These are phyloP conservation scores for Dolichotis patagonum DNA, from an alignment of 2,113 vertebrate species.

Conservation along the genomic window DNA sequence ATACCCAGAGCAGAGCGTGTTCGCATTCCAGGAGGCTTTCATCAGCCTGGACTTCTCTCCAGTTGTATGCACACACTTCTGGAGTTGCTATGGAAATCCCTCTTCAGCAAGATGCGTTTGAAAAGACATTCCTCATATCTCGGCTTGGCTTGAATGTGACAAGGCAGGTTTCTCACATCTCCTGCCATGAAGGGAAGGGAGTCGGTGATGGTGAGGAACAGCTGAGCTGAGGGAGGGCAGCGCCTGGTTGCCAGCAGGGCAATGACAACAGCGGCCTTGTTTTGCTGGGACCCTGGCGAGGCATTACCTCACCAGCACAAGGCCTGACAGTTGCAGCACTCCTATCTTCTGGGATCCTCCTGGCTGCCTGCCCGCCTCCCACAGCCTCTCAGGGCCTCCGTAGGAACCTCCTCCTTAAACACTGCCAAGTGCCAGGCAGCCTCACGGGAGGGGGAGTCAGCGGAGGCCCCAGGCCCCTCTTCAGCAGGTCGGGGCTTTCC, in stretches of 20 bases:
- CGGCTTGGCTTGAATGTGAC: slow-evolving; percentile 66
- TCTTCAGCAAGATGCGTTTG: slow-evolving; percentile 38
- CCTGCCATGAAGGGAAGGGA: background rate
- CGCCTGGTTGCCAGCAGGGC: background rate
- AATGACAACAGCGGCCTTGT: background rate
- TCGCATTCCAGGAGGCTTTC: background rate
- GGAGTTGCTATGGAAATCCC: slow-evolving; percentile 84
- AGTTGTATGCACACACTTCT: background rate
- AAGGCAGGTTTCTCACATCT: slow-evolving; percentile 54
- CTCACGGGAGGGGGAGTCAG: background rate
- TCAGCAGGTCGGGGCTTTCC: slow-evolving; percentile 19
- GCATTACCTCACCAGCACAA: slow-evolving; percentile 12
- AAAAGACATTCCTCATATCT: slow-evolving; percentile 57
- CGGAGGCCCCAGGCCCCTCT: background rate
- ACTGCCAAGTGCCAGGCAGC: slow-evolving; percentile 4
- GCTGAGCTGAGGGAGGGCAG: background rate
- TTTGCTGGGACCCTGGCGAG: slow-evolving; percentile 46
- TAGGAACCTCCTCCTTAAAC: slow-evolving; percentile 65
- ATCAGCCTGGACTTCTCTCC: background rate
- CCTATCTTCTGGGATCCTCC: slow-evolving; percentile 64
- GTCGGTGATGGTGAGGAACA: background rate
- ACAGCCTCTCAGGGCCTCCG: background rate
- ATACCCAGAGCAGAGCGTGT: background rate
- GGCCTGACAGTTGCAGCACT: background rate
- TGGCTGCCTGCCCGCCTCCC: slow-evolving; percentile 61